These are phyloP conservation scores for Rotaria socialis DNA, from an alignment of 2,888 invertebrate genomes.

Conservation along the genomic window DNA sequence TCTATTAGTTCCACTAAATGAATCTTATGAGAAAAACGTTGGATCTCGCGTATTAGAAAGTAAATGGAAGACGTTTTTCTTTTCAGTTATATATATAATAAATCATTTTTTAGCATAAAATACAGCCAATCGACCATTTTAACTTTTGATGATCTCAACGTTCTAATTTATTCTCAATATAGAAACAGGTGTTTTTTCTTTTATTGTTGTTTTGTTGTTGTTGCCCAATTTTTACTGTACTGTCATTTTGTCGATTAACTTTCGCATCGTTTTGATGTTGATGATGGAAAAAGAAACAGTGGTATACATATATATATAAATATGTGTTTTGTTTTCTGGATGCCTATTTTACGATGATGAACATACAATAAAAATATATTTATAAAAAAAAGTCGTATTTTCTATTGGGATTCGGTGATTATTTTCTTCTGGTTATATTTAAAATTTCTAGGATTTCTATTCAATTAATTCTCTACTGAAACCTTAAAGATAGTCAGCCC, in stretches of 20 bases:
- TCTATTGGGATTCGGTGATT: no score
- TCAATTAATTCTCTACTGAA: no score
- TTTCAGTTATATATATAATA: not conserved
- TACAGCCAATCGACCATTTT: not conserved
- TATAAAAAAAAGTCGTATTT: no score
- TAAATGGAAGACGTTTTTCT: not conserved
- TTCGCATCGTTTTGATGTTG: not conserved
- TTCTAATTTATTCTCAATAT: not conserved
- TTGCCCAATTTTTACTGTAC: not conserved
- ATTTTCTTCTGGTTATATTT: not conserved
- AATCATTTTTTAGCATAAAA: not conserved
- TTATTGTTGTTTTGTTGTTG: not conserved
- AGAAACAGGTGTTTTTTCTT: not conserved
- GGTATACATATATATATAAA: not conserved
- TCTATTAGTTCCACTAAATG: not conserved
- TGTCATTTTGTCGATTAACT: not conserved
- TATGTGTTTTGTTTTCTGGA: not conserved
- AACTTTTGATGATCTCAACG: not conserved
- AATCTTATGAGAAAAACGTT: not conserved
- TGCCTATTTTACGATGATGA: not conserved
- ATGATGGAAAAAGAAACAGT: not conserved
- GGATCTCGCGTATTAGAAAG: constrained; percentile 6
- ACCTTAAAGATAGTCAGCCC: not conserved
- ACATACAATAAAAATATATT: not conserved
- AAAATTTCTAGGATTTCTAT: no score